Evolutionary conservation across 2,797 vertebrate species (phyloP).

Genomic region (Lithobates pipiens): DNA sequence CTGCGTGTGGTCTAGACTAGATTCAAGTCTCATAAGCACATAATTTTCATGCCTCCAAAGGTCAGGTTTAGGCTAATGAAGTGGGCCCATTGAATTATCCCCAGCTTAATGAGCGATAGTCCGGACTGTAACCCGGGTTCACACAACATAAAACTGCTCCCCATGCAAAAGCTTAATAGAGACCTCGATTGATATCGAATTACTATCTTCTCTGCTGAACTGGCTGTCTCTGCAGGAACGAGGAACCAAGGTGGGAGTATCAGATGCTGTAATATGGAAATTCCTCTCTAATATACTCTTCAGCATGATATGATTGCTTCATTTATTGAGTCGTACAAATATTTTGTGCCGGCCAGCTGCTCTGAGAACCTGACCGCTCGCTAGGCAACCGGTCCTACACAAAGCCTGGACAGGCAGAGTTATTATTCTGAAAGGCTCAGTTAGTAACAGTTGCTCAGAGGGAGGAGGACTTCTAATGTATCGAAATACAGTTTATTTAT

Average conservation of each 20-base stretch:
- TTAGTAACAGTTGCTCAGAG: too few species aligned
- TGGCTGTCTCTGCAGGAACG: slow-evolving; percentile 78
- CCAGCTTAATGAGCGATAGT: slow-evolving; percentile 86
- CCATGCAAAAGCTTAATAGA: slow-evolving; percentile 83
- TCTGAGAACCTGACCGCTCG: slow-evolving; percentile 70
- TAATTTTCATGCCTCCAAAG: slow-evolving; percentile 71
- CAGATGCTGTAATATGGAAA: slow-evolving; percentile 88
- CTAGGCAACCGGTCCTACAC: slow-evolving; percentile 76
- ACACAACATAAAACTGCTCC: slow-evolving; percentile 73
- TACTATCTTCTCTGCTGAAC: slow-evolving; percentile 81
- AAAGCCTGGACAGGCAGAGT: slow-evolving; percentile 73
- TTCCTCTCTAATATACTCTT: slow-evolving; percentile 83
- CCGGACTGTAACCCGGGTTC: slow-evolving; percentile 81
- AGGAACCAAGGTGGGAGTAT: slow-evolving; percentile 85
- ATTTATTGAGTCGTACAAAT: slow-evolving; percentile 83
- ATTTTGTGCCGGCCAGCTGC: slow-evolving; percentile 77
- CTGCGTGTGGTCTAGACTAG: slow-evolving; percentile 71
- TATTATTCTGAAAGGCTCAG: slow-evolving; percentile 70
- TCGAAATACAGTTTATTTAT: too few species aligned
- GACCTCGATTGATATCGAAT: slow-evolving; percentile 83
- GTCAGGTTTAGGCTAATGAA: slow-evolving; percentile 78
- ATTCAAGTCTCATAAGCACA: slow-evolving; percentile 64
- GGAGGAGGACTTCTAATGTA: too few species aligned
- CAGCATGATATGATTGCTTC: slow-evolving; percentile 84
- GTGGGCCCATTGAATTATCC: slow-evolving; percentile 75